Conservation (phyloP, 2,113 vertebrate species). For the Capreolus pygargus region DNA sequence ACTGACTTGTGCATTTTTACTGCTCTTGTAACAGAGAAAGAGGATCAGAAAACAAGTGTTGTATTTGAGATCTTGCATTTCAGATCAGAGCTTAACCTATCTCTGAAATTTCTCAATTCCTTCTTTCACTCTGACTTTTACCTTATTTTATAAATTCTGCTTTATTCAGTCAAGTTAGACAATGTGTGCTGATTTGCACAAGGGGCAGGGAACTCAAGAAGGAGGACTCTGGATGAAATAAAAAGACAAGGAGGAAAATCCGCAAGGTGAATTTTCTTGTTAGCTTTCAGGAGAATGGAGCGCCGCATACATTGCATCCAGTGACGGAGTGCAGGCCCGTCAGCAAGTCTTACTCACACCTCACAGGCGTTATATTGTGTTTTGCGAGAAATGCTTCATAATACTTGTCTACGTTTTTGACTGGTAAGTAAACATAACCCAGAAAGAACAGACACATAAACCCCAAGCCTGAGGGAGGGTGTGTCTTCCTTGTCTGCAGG, state of each 20-base stretch:
- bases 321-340: rapidly evolving
- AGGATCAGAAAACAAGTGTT: neutral
- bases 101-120: neutral
- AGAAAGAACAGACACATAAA: neutral
- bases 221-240: neutral
- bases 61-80: neutral
- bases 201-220: rapidly evolving
- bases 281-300: rapidly evolving
- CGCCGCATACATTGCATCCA: rapidly evolving
- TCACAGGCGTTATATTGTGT: neutral
- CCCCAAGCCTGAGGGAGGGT: neutral
- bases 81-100: neutral
- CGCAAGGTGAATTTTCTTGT: neutral
- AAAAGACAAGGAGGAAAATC: neutral
- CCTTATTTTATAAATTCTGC: neutral
- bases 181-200: neutral
- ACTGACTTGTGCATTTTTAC: rapidly evolving
- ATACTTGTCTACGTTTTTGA: rapidly evolving
- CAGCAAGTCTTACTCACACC: rapidly evolving
- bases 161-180: neutral
- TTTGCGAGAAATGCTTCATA: rapidly evolving
- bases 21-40: neutral
- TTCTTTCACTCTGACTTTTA: neutral
- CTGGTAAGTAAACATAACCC: neutral
- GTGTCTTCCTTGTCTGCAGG: rapidly evolving